Conservation (phyloP, 1,140 invertebrate genomes). For the Papilio aristodemus region DNA sequence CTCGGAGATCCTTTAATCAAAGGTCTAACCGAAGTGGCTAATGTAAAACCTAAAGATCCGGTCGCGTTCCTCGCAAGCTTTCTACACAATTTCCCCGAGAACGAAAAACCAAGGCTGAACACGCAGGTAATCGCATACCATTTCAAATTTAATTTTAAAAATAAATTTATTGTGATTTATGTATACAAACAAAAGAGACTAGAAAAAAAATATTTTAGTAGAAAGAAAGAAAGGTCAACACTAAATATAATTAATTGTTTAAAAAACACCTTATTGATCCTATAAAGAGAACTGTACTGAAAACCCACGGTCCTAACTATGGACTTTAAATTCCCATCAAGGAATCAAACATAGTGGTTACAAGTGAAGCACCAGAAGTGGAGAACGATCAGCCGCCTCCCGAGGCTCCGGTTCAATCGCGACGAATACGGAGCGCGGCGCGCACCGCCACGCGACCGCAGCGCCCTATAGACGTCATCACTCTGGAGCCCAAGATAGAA, state of each 20-base stretch:
- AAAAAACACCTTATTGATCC: too few species aligned
- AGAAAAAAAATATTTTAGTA: too few species aligned
- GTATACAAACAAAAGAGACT: too few species aligned
- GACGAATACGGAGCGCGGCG: conserved; percentile 40
- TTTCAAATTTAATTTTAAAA: neutral
- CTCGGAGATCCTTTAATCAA: conserved; percentile 92
- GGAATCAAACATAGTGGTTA: conserved; percentile 79
- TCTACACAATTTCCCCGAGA: conserved; percentile 87
- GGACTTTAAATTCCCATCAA: conserved; percentile 44
- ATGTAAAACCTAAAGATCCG: conserved; percentile 89
- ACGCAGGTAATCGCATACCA: conserved; percentile 60
- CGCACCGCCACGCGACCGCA: conserved; percentile 61
- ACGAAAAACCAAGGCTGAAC: conserved; percentile 67
- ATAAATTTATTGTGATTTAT: too few species aligned
- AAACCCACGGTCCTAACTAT: too few species aligned
- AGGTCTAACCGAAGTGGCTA: conserved; percentile 91
- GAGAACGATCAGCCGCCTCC: conserved; percentile 60
- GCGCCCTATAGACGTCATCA: conserved; percentile 73
- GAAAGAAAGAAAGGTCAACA: too few species aligned
- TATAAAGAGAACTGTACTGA: too few species aligned
- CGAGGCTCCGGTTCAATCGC: conserved; percentile 45
- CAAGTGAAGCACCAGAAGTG: conserved; percentile 71
- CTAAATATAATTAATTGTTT: too few species aligned
- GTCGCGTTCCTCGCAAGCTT: conserved; percentile 90
- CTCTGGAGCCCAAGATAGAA: conserved; percentile 63